phyloP scores from a whole-genome alignment of 2,888 invertebrate genomes.

The Metallyticus violacea region DNA sequence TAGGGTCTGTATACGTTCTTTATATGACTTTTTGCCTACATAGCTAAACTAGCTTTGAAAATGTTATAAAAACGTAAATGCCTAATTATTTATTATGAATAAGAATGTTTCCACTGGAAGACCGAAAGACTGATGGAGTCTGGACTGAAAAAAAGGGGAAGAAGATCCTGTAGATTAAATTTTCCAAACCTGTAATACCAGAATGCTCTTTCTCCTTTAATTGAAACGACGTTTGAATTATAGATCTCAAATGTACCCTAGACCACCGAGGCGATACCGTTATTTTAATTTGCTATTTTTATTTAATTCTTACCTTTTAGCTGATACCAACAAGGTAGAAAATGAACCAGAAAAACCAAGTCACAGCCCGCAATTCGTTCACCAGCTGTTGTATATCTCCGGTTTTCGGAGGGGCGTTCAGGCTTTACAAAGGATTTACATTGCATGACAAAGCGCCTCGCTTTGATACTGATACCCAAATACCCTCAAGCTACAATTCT shows the following conservation, averaged over 20 bases:
- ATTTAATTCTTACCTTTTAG: not conserved
- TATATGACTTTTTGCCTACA: too few species aligned
- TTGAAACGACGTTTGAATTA: not conserved
- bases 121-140: not conserved
- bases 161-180: not conserved
- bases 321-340: not conserved
- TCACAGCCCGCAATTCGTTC: not conserved
- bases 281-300: not conserved
- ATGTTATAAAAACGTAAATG: too few species aligned
- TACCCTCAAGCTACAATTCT: not conserved
- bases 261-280: not conserved
- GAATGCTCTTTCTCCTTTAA: not conserved
- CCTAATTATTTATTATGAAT: too few species aligned
- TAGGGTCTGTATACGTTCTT: too few species aligned
- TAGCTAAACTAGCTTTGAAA: too few species aligned
- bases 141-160: not conserved
- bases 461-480: not conserved
- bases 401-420: not conserved
- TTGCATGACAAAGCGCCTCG: not conserved
- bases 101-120: too few species aligned
- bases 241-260: not conserved
- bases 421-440: not conserved
- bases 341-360: not conserved
- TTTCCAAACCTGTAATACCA: not conserved
- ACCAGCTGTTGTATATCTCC: not conserved